These are phyloP conservation scores for Ganaspis sp. DNA, from an alignment of 1,140 invertebrate species.

Conservation along the genomic window DNA sequence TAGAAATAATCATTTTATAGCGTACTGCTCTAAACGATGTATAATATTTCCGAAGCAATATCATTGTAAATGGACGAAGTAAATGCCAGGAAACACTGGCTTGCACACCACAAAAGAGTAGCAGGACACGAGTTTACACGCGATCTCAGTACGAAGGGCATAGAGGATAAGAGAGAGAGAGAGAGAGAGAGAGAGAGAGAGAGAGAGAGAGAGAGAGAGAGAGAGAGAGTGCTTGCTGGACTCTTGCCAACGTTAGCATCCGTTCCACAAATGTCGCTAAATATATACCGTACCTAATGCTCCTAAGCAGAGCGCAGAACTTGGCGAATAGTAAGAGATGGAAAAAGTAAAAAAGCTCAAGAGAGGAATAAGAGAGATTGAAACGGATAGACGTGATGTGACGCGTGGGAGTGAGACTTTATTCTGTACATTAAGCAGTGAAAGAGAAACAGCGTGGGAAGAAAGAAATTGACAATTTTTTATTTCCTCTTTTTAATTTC, in stretches of 20 bases:
- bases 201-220: conserved; percentile 1
- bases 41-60: conserved; percentile 1
- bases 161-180: conserved; percentile 17
- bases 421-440: conserved; percentile 1
- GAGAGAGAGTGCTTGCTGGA: conserved; percentile 48
- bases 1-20: not conserved
- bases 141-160: conserved; percentile 37
- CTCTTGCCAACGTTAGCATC: conserved; percentile 65
- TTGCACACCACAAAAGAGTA: conserved; percentile 34
- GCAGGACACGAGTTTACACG: conserved; percentile 34
- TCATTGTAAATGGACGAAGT: conserved; percentile 32
- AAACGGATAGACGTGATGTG: not conserved
- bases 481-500: not conserved
- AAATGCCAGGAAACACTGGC: conserved; percentile 38
- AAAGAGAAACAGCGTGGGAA: not conserved
- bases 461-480: not conserved
- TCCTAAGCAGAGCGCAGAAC: conserved; percentile 57
- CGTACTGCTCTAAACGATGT: not conserved
- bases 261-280: conserved; percentile 70
- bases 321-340: conserved; percentile 43
- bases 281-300: conserved; percentile 64
- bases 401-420: not conserved
- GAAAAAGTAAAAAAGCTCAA: not conserved
- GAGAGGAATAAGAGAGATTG: not conserved
- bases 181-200: not conserved